Evolutionary conservation across 2,797 vertebrate genomes (phyloP).

Genomic region (Apogon talboti): DNA sequence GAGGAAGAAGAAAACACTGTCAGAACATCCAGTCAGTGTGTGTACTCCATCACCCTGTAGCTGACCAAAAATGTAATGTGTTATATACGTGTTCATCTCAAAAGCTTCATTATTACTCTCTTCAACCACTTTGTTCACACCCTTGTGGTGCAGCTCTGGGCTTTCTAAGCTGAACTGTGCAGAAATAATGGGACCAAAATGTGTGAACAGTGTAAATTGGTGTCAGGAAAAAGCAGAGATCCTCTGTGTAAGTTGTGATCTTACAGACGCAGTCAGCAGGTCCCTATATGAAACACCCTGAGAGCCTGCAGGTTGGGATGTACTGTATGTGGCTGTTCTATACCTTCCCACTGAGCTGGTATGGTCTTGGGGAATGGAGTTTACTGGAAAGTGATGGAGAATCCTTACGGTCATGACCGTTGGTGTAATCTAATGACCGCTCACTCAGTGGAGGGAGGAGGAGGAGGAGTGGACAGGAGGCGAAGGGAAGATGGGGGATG

Average conservation of each 20-base stretch:
- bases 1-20: too few relatives aligned
- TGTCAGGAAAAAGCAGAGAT: slow-evolving; percentile 9
- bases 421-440: slow-evolving; percentile 85
- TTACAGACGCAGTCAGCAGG: slow-evolving; percentile 4
- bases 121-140: too few relatives aligned
- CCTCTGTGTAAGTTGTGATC: slow-evolving; percentile 22
- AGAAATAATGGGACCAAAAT: too few relatives aligned
- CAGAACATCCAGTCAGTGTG: too few relatives aligned
- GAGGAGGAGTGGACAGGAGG: slow-evolving; percentile 53
- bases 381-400: slow-evolving; percentile 85
- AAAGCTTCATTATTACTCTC: neutral
- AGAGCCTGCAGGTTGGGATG: slow-evolving; percentile 19
- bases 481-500: slow-evolving; percentile 42
- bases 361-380: slow-evolving; percentile 74
- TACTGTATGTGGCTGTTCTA: slow-evolving; percentile 25
- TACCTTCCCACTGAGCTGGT: slow-evolving; percentile 56
- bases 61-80: too few relatives aligned
- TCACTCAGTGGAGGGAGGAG: slow-evolving; percentile 71
- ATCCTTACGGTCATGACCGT: slow-evolving; percentile 82
- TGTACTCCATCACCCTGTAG: too few relatives aligned
- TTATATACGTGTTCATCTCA: slow-evolving; percentile 11
- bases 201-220: slow-evolving; percentile 35
- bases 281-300: slow-evolving; percentile 14
- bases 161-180: too few relatives aligned
- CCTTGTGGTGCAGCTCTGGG: too few relatives aligned